phyloP scores from a whole-genome alignment of 92 coral and sea anemone species.

The Parazoanthus darwini region DNA sequence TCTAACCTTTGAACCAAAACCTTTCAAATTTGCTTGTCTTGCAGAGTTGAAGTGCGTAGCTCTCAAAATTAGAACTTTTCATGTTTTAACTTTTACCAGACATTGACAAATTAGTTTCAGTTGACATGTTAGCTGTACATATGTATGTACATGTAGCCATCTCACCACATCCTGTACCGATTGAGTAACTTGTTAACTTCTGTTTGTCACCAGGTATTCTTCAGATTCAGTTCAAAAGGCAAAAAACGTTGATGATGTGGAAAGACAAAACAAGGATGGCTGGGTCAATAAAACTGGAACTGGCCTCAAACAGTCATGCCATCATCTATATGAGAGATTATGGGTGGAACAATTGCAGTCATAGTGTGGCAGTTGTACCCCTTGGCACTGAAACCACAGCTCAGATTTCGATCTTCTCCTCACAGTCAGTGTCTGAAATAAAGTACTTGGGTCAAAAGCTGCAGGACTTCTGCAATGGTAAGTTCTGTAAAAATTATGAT shows the following conservation, averaged over 20 bases:
- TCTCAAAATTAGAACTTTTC: too few species aligned
- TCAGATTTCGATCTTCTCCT: constrained; percentile 6
- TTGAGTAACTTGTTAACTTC: too few species aligned
- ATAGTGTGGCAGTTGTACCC: constrained; percentile 39
- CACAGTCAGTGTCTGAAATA: constrained; percentile 29
- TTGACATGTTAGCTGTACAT: too few species aligned
- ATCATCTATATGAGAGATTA: constrained; percentile 31
- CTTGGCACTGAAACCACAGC: neutral
- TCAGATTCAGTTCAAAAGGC: constrained; percentile 14
- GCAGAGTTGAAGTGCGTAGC: too few species aligned
- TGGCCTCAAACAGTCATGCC: constrained; percentile 12
- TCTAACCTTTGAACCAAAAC: too few species aligned
- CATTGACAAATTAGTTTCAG: too few species aligned
- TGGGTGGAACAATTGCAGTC: neutral
- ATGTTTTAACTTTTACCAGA: too few species aligned
- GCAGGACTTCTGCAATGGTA: constrained; percentile 40
- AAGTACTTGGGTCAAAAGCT: constrained; percentile 27
- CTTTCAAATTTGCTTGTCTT: too few species aligned
- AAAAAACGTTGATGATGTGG: neutral
- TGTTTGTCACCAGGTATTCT: constrained; percentile 1
- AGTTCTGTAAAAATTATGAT: neutral
- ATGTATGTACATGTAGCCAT: too few species aligned
- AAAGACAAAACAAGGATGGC: neutral
- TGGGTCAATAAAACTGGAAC: constrained; percentile 2
- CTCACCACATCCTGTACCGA: too few species aligned